Evolutionary conservation across 2,113 vertebrate species (phyloP), one percentile per base, ranked within the genome.

Genomic region (Aptenodytes forsteri): DNA sequence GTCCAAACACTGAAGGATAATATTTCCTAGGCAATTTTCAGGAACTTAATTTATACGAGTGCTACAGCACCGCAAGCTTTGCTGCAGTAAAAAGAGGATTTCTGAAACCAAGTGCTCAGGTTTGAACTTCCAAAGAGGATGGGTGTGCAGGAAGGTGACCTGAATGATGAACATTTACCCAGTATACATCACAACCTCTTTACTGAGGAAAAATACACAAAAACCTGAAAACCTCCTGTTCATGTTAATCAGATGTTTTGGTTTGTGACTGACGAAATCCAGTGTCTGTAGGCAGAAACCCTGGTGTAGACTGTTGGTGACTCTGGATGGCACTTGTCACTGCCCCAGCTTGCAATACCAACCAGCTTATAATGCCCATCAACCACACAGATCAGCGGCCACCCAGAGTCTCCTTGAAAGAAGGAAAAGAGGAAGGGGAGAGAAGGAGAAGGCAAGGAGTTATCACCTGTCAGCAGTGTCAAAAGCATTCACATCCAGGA

Each of bases 361-460:
- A 86, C 16, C 16, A 87, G 75, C 42, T 72, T 88, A 26, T 76
- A 95, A 18, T 19, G 21, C 12, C 71, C 34, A 3, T 56, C 10
- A 29, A 26, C 38, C 23, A 62, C 32, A 27, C 56, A 97, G 62
- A 89, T 42, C 8, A 83, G 52, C 0, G 9, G 87, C 40, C 83
- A 92, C 61, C 87, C 92, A 23, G 82, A 95, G 40, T 52, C 72
- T 55, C 87, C 83, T 79, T 88, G 93, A 40, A 93, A 90, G 44
- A 69, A 64, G 42, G 44, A 36, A 58, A 71, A 87, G 20, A 58
- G 40, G n/a, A 54, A 62, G 42, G 44, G 34, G 22, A 36, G 6
- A 46, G 34, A 70, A 72, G 26, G 14, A 66, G 25, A 46, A 71
- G 66, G 14, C 22, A 44, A 87, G 30, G 62, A 69, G 16, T 27